Conservation (phyloP, 2,797 vertebrate genomes). For the Amblyraja radiata region DNA sequence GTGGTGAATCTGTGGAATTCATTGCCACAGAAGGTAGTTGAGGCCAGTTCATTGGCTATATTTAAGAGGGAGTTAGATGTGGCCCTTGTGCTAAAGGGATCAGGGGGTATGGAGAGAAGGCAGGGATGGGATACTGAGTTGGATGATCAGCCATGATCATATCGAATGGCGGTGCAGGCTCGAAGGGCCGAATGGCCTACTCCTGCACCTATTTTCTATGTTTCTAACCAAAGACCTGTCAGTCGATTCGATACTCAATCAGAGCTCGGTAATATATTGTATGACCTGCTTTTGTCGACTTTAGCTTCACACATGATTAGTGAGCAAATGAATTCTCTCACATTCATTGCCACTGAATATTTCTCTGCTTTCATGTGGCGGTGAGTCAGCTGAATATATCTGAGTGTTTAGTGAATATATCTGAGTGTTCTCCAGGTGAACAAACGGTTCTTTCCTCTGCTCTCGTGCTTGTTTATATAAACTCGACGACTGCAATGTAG, state of each 20-base stretch:
- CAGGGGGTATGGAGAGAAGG: no score
- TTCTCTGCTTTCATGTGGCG: constrained; percentile 1
- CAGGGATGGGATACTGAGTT: no score
- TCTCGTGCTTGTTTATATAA: background rate
- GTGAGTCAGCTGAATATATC: constrained; percentile 1
- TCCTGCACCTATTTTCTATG: no score
- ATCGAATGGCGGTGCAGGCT: no score
- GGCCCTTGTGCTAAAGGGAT: no score
- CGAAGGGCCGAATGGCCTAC: no score
- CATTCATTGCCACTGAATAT: background rate
- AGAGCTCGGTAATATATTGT: background rate
- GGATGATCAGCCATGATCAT: no score
- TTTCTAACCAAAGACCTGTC: constrained; percentile 20
- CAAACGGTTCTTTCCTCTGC: background rate
- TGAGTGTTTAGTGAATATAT: background rate
- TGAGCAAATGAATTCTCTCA: background rate
- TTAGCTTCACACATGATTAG: background rate
- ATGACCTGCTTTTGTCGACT: background rate
- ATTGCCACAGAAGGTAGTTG: no score
- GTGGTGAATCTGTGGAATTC: no score
- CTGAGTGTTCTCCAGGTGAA: background rate
- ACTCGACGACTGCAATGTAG: background rate
- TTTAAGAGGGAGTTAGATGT: no score
- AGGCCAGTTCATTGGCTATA: no score
- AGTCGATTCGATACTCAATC: background rate